phyloP scores from a whole-genome alignment of 2,113 vertebrate genomes.

The Uria aalge region DNA sequence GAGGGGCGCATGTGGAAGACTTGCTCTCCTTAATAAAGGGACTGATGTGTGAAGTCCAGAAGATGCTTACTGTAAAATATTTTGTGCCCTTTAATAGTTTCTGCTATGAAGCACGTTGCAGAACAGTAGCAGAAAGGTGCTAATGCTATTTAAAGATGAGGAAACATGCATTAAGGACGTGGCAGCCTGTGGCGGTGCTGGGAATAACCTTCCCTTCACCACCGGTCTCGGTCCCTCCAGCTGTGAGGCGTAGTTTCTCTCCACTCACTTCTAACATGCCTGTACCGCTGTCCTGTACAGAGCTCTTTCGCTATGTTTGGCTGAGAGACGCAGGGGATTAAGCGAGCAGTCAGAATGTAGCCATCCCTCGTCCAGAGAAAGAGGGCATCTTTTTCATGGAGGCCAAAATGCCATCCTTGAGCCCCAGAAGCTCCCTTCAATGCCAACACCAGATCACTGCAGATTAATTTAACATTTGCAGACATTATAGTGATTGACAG shows the following conservation, averaged over 20 bases:
- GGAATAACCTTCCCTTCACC: neutral
- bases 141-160: neutral
- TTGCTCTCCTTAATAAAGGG: neutral
- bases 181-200: neutral
- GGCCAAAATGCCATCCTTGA: conserved; percentile 13
- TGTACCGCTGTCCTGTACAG: neutral
- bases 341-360: neutral
- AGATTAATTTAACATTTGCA: conserved; percentile 60
- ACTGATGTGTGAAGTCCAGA: neutral
- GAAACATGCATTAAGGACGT: rapidly evolving
- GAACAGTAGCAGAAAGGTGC: neutral
- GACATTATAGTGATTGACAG: conserved; percentile 45
- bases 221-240: neutral
- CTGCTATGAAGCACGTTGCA: neutral
- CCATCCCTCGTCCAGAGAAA: neutral
- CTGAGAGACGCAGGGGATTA: neutral
- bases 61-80: neutral
- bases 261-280: rapidly evolving
- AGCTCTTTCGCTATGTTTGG: neutral
- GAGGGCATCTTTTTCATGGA: neutral
- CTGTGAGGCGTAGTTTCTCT: rapidly evolving
- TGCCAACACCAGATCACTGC: conserved; percentile 21
- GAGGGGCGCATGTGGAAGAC: neutral
- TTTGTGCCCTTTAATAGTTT: neutral
- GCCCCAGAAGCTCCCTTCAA: neutral